Conservation (phyloP, 2,797 vertebrate species). For the Pangasius djambal region DNA sequence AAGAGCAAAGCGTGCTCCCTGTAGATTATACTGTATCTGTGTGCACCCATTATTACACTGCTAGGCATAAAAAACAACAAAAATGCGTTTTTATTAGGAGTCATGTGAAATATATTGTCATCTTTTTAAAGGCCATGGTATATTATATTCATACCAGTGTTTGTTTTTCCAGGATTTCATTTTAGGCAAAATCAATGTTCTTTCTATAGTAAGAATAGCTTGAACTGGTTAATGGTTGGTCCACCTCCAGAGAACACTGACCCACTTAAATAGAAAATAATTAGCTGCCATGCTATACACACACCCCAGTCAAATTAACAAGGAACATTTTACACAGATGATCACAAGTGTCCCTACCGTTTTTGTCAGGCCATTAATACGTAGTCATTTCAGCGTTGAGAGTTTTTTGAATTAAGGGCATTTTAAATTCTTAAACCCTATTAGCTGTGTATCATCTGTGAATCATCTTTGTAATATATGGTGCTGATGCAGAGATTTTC, state of each 20-base stretch:
- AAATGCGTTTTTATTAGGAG: neutral
- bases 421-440: neutral
- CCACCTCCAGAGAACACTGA: slow-evolving; percentile 54
- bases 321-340: slow-evolving; percentile 51
- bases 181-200: slow-evolving; percentile 11
- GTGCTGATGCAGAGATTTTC: neutral
- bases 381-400: neutral
- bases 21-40: slow-evolving; percentile 7
- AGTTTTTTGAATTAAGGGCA: neutral
- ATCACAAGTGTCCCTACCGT: slow-evolving; percentile 42
- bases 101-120: slow-evolving; percentile 8
- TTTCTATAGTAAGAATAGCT: slow-evolving; percentile 36
- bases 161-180: neutral
- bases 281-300: slow-evolving; percentile 49
- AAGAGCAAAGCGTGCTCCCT: slow-evolving; percentile 24
- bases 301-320: slow-evolving; percentile 51
- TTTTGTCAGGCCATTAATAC: slow-evolving; percentile 30
- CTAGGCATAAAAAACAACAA: neutral
- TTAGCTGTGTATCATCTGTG: neutral
- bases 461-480: neutral
- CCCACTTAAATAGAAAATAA: slow-evolving; percentile 60
- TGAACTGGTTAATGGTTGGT: slow-evolving; percentile 53
- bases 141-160: neutral
- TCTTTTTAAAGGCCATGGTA: neutral
- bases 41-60: neutral